Evolutionary conservation across 2,113 vertebrate species (phyloP), one percentile per base, ranked within the genome.

Genomic region (Triplophysa rosa): DNA sequence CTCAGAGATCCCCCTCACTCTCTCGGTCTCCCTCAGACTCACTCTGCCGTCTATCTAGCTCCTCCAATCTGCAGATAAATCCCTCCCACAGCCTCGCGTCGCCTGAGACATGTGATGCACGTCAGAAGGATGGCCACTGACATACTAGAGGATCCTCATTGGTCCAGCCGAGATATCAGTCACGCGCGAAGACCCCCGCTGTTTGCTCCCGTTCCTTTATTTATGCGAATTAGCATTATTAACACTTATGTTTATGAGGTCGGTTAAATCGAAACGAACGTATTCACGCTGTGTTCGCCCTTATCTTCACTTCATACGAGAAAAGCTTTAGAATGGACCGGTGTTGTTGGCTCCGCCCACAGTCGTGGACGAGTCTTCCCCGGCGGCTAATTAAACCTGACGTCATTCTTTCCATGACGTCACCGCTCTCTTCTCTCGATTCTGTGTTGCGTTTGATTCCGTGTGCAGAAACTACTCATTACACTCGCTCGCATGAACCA

Each of bases 371-470:
- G 56, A 86, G 89, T 88, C 91, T 92, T 92, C 88, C 89, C 88
- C 87, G 79, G 84, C 84, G 87, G 84, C 90, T 91, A 91, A 93
- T 94, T 90, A 89, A 90, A 89, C 90, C 88, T 92, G 91, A 93
- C 92, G 93, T 94, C 92, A 93, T 88, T 93, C 77, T 94, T 94
- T 94, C 93, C 93, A 93, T 94, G 92, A 94, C 91, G 93, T 93
- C 83, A 87, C 78, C 82, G 84, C 73, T 87, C 83, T 90, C 84
- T 37, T 37, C 84, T 42, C 47, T 74, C 42, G 80, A 79, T 82
- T 79, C 52, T 67, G 71, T 75, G 49, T 72, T 63, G 74, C 61
- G 42, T 74, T 74, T 79, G 80, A 66, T 72, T 68, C 63, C 40
- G 40, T 24, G 58, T 56, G 37, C 62, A 72, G 67, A 47, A 71